Conservation (phyloP, 2,113 vertebrate species). For the Cyphomyrus discorhynchus region DNA sequence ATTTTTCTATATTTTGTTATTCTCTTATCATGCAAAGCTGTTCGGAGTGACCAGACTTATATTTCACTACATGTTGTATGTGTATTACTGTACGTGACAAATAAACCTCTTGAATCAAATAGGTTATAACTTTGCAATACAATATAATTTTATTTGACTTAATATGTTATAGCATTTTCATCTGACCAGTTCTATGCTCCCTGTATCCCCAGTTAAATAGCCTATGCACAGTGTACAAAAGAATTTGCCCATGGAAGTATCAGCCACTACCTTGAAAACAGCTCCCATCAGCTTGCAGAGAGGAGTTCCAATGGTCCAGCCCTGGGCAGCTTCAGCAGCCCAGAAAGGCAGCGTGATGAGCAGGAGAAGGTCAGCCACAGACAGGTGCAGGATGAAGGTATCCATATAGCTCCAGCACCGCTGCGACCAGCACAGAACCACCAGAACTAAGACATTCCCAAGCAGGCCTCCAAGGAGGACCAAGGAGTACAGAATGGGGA, state of each 20-base stretch:
- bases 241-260: not conserved
- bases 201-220: not conserved
- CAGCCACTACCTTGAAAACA: slow-evolving; percentile 54
- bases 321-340: slow-evolving; percentile 51
- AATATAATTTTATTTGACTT: not conserved
- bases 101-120: not conserved
- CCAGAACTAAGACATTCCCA: slow-evolving; percentile 62
- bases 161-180: not conserved
- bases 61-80: too few species aligned
- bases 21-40: too few species aligned
- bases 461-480: slow-evolving; percentile 60
- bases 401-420: slow-evolving; percentile 57
- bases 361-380: slow-evolving; percentile 59
- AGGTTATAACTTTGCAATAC: not conserved
- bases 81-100: too few species aligned
- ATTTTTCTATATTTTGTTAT: too few species aligned
- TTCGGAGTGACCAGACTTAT: too few species aligned
- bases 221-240: not conserved
- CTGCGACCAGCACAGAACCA: slow-evolving; percentile 51
- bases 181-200: not conserved
- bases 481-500: slow-evolving; percentile 53
- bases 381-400: slow-evolving; percentile 66
- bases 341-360: slow-evolving; percentile 68
- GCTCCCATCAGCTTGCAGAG: slow-evolving; percentile 62
- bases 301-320: slow-evolving; percentile 46